Evolutionary conservation across 2,797 vertebrate genomes (phyloP), one percentile per base, ranked within the genome.

Genomic region (Hippoglossus hippoglossus): DNA sequence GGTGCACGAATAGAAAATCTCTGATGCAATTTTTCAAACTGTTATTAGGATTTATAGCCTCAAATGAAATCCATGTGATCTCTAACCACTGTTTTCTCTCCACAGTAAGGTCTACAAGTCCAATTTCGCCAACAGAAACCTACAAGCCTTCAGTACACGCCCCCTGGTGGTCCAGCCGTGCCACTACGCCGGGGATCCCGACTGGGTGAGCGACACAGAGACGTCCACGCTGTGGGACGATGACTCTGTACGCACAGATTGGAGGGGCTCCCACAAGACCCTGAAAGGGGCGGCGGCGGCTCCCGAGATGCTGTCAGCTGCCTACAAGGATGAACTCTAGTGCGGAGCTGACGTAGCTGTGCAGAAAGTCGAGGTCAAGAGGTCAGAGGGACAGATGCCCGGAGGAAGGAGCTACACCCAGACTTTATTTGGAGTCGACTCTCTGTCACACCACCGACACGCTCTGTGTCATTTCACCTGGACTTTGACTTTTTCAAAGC

Each of bases 131-230:
- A 96, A 95, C 2, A 93, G 97, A 68, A 96, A 98, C 88, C 77
- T 99, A 69, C 90, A 90, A 72, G 96, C 96, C 57, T 99, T 94
- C 87, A 99, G 98, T 0, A 92, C 94, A n/a, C 93, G 68, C 76
- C 98, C 98, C 2, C 96, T 98, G 44, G 94, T 98, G 67, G 96
- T 96, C 2, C 95, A 96, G 66, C 98, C 98, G 0, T 97, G 96
- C 11, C 96, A 98, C 87, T 99, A 98, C 0, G 96, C 97, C 0
- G 98, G 97, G 3, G 97, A 99, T 0, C 83, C 92, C 0, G 86
- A 93, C 71, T 99, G 98, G 97, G 92, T 97, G 85, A 99, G 98
- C 0, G 98, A 99, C 94, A 99, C 98, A 0, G 98, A 99, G 89
- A 98, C 96, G 0, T 99, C 98, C 22, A 99, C 98, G 2, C 93